Evolutionary conservation across 2,113 vertebrate species (phyloP), one percentile per base, ranked within the genome.

Genomic region (Sylvilagus bachmani): DNA sequence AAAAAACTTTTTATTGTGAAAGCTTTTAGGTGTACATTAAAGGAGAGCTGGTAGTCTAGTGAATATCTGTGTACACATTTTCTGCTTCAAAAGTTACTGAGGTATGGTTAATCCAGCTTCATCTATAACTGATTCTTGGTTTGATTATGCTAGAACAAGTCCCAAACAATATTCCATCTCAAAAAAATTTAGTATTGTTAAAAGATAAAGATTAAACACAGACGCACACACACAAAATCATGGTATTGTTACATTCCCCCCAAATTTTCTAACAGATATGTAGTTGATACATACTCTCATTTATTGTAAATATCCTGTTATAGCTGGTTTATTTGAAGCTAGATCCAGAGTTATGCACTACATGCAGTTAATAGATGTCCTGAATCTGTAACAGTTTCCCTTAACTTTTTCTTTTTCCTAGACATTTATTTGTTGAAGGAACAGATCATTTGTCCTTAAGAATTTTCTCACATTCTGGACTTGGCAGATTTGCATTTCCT

Each of bases 361-460:
- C 1, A 24, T 44, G 86, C 78, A 83, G 70, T 74, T 79, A n/a
- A 62, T 75, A 75, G 13, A 4, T 90, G 62, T 85, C 49, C 62
- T 75, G 91, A 78, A 67, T 77, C 36, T 75, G 0, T 85, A 77
- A 70, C 25, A 10, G 1, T 78, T 81, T 89, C 11, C 24, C 2
- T 5, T 49, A 25, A 19, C 5, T 77, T 66, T 73, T 21, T 49
- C 19, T 16, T 49, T 3, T 14, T 21, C 8, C 5, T 69, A 64
- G 19, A 27, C 51, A 70, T 49, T 82, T 87, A 77, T 77, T 95
- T 95, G 49, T 85, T 81, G 22, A 88, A 88, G 49, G 71, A 93
- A 75, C 31, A 79, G 13, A 17, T 89, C 1, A 51, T 86, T 83
- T 95, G 62, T 95, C n/a, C 29, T 86, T 5, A 31, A 91, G 44